Conservation (phyloP, 2,888 invertebrate genomes). For the Agriopis marginaria region DNA sequence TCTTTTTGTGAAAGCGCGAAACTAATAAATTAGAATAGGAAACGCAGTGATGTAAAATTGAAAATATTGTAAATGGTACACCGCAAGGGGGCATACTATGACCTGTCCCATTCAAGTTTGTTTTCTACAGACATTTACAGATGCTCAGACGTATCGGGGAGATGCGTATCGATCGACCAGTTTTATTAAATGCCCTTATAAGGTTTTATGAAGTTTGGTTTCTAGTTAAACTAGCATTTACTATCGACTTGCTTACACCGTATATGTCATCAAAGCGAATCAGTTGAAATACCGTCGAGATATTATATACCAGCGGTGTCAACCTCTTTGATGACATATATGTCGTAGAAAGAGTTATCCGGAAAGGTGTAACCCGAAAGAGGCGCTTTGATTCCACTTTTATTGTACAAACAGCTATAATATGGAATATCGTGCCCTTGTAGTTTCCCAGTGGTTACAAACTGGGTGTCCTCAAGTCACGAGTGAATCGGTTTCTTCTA, state of each 20-base stretch:
- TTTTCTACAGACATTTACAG: conserved; percentile 25
- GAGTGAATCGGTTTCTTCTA: no score
- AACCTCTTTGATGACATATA: no score
- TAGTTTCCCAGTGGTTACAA: no score
- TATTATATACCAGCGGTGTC: no score
- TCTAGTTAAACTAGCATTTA: conserved; percentile 2
- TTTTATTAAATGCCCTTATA: conserved; percentile 21
- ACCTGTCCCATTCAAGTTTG: conserved; percentile 23
- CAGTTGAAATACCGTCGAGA: neutral
- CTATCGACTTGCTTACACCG: conserved; percentile 33
- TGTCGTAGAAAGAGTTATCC: no score
- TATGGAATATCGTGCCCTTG: no score
- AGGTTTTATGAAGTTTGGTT: conserved; percentile 13
- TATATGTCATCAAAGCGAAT: conserved; percentile 31
- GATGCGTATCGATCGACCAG: conserved; percentile 13
- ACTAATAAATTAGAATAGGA: neutral
- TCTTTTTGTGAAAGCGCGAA: neutral
- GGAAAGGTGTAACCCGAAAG: no score
- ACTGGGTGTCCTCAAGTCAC: no score
- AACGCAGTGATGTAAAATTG: neutral
- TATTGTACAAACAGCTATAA: no score
- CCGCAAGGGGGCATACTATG: conserved; percentile 28
- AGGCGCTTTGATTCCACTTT: no score
- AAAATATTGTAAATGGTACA: neutral
- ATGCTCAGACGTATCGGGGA: conserved; percentile 21